Base-by-base conservation (phyloP, 2,113 vertebrate genomes). In the Chaetodon trifascialis region DNA sequence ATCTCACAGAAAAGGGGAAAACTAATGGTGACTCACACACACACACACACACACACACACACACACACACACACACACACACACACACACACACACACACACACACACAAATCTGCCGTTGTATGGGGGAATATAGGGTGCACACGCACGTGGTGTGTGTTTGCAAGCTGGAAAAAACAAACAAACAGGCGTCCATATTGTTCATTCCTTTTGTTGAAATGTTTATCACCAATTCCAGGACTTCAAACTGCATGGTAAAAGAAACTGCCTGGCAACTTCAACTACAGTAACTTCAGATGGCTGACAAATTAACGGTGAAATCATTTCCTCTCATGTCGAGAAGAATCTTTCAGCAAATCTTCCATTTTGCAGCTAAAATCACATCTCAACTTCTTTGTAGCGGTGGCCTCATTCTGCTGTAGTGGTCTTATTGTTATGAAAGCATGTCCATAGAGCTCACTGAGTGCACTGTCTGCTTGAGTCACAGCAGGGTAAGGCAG, bases 211-310 rank as follows among this genome's bases (percentile, higher is more conserved):
- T 55, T 65, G 62, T 63, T 63, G 58, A 21, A 12, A 60, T 40
- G 34, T 74, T 74, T n/a, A 23, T 38, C 40, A 49, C 25, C 9
- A 40, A 23, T 40, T 55, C 7, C 5, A 11, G 0, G 15, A 64
- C n/a, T 65, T 75, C 6, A 52, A 54, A 64, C 10, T 52, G 72
- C 30, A 40, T 34, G 5, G 59, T 40, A 40, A 40, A 52, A 75
- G 59, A 75, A 54, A 52, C 38, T 11, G 23, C 17, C 73, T 11
- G 38, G 11, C 49, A 2, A 15, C 73, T 30, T 36, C 23, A 66
- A 46, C 7, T 49, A 19, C 14, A 67, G 44, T 1, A 12, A 19
- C 60, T 40, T 7, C 60, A 63, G 19, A 40, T 5, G 11, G 17
- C 17, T 38, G 19, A 42, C 25, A 60, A 19, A 60, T 38, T 0